Base-by-base conservation (phyloP, 2,797 vertebrate genomes). In the Onychomys torridus region DNA sequence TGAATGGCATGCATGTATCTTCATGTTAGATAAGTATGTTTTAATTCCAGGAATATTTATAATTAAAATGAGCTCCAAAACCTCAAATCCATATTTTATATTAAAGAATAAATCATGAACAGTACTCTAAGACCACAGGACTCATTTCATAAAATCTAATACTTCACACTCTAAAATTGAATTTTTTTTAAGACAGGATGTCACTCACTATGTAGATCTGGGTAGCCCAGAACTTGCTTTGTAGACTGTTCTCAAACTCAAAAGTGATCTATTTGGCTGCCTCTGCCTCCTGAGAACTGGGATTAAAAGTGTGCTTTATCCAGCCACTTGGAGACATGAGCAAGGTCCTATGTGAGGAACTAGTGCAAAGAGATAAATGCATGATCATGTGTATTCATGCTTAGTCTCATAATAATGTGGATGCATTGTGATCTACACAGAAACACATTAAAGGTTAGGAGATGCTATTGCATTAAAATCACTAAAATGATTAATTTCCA, bases 381-480 rank as follows among this genome's bases (percentile, higher is more conserved):
- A 12, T 27, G 14, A 91, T 82, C 81, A 52, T 14, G 21, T 32
- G 27, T n/a, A 12, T 78, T 29, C 43, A 0, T 14, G 55, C 43
- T 86, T n/a, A n/a, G 69, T 93, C 91, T 88, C 90, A 91, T 55
- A 84, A 69, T 43, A 65, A 17, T 65, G 61, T 75, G 49, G 9
- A 61, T 59, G 76, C 23, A 89, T 43, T 21, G 10, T 63, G 52
- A 12, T 32, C 81, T 65, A 10, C 2, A 84, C 25, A 77, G 81
- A 90, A 76, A 69, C 77, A 73, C 67, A 83, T 46, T 23, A 94
- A 95, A 77, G 32, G 0, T 40, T 63, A 59, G n/a, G 49, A 78
- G 78, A 2, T 63, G 14, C 63, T 29, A 40, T n/a, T 79, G 0
- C 75, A 29, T 61, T 55, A 13, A 25, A 93, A 87, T 93, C 90